A percentile compares a stretch with the other conserved stretches of the same genome.
phyloP scores from a whole-genome alignment of 2,797 vertebrate species.

The Phrynocephalus forsythii region DNA sequence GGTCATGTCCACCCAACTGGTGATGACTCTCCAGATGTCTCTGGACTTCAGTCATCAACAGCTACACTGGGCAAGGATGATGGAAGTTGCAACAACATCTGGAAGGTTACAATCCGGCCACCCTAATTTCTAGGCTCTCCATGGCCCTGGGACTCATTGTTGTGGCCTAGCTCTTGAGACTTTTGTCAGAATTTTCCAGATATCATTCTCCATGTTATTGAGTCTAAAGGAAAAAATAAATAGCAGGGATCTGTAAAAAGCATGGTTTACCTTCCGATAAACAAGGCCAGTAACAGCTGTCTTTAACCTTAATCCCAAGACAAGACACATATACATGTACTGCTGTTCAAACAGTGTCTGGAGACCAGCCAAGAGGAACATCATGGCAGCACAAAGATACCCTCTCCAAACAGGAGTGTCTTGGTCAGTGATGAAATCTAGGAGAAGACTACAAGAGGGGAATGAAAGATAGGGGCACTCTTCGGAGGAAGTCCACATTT shows the following conservation, averaged over 20 bases:
- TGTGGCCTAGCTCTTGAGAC: not conserved
- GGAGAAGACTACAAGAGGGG: conserved; percentile 82
- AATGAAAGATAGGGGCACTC: not conserved
- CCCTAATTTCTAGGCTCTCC: not conserved
- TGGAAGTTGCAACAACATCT: too few relatives aligned
- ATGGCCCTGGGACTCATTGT: not conserved
- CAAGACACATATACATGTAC: conserved; percentile 90
- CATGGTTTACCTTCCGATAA: conserved; percentile 90
- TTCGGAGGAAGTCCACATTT: not conserved
- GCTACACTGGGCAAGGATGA: too few relatives aligned
- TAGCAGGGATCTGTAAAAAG: not conserved
- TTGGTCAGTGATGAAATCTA: conserved; percentile 86
- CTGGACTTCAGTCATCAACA: too few relatives aligned
- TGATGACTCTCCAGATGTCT: too few relatives aligned
- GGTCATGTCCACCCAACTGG: too few relatives aligned
- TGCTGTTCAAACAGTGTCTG: conserved; percentile 93
- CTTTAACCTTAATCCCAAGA: conserved; percentile 91
- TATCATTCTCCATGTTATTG: not conserved
- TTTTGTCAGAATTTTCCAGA: not conserved
- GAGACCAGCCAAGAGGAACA: conserved; percentile 90
- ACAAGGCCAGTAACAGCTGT: conserved; percentile 91
- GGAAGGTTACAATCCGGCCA: not conserved
- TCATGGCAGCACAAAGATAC: conserved; percentile 86
- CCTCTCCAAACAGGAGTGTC: conserved; percentile 88
- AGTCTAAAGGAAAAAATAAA: not conserved